Evolutionary conservation across 2,888 invertebrate species (phyloP).

Genomic region (Ptycholaimellus sp.): DNA sequence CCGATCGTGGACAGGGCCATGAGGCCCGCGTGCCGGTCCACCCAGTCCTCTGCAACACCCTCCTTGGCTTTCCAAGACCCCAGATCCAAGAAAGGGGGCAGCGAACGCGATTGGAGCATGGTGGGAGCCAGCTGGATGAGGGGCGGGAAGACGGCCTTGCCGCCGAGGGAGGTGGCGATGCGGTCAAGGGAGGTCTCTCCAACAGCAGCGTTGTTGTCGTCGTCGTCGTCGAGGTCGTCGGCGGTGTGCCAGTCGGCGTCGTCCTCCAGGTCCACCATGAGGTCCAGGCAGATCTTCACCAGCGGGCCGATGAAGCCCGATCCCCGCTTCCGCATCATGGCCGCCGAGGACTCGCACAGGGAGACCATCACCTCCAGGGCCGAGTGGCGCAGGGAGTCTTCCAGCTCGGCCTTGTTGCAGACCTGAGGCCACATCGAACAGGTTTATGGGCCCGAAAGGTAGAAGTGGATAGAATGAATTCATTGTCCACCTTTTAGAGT

Average conservation of each 20-base stretch:
- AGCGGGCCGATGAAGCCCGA: constrained; percentile 48
- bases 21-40: constrained; percentile 61
- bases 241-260: constrained; percentile 67
- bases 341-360: constrained; percentile 73
- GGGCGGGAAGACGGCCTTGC: constrained; percentile 65
- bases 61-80: neutral
- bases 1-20: constrained; percentile 97
- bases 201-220: constrained; percentile 74
- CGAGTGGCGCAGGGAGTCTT: constrained; percentile 53
- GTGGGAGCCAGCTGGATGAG: constrained; percentile 58
- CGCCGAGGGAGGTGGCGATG: constrained; percentile 84
- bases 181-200: constrained; percentile 90
- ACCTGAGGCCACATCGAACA: no score
- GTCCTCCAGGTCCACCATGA: constrained; percentile 84
- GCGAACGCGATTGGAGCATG: constrained; percentile 48
- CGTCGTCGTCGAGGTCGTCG: constrained; percentile 50
- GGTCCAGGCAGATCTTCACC: constrained; percentile 59
- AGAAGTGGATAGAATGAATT: no score
- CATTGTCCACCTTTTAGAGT: no score
- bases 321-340: constrained; percentile 78
- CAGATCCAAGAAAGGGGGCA: neutral
- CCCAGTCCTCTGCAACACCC: constrained; percentile 29
- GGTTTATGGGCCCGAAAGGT: no score
- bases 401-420: constrained; percentile 25
- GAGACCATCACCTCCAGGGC: constrained; percentile 62